These are phyloP conservation scores for Macroramphosus scolopax DNA, from an alignment of 2,797 vertebrate genomes.

Conservation along the genomic window DNA sequence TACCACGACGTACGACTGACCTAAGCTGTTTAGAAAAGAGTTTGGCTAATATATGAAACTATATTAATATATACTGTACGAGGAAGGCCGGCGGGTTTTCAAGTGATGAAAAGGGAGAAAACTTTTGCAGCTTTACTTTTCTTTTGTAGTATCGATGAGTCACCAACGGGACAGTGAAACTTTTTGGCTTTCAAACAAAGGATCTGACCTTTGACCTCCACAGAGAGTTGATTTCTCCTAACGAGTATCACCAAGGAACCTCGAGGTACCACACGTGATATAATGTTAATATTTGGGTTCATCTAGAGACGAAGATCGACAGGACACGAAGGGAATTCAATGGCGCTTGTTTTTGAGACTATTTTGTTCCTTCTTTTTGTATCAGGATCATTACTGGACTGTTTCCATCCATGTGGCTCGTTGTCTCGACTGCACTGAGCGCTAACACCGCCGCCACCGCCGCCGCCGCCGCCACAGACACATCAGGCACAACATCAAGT, in stretches of 20 bases:
- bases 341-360: constrained; percentile 14
- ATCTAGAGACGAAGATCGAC: constrained; percentile 25
- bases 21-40: constrained; percentile 37
- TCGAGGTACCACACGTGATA: constrained; percentile 52
- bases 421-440: no score
- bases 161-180: no score
- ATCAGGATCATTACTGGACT: constrained; percentile 34
- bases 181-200: constrained; percentile 23
- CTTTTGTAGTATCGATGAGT: no score
- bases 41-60: constrained; percentile 52
- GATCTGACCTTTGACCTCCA: constrained; percentile 31
- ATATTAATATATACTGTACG: constrained; percentile 50
- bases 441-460: constrained; percentile 5
- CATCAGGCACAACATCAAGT: constrained; percentile 6
- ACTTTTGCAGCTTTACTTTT: no score
- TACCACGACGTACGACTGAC: constrained; percentile 7
- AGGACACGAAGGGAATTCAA: constrained; percentile 14
- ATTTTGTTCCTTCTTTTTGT: constrained; percentile 26
- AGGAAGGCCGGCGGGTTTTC: constrained; percentile 1
- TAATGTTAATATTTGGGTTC: constrained; percentile 29
- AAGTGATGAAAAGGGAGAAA: constrained; percentile 4
- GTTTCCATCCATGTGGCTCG: constrained; percentile 26
- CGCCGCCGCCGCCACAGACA: background rate
- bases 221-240: constrained; percentile 43
- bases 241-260: constrained; percentile 31